phyloP scores from a whole-genome alignment of 2,797 vertebrate species.

The Molothrus ater region DNA sequence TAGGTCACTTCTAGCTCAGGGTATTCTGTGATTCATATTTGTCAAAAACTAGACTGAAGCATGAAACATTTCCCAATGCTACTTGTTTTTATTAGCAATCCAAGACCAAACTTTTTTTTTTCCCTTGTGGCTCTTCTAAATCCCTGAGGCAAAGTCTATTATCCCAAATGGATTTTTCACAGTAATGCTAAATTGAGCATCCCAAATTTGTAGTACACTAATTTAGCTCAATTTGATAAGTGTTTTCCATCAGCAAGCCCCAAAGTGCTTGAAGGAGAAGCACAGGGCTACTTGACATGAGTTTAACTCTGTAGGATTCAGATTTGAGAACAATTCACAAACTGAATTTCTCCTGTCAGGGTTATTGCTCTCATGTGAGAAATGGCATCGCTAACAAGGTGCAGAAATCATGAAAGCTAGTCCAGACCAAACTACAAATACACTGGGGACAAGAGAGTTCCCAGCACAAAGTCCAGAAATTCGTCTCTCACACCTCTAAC shows the following conservation, averaged over 20 bases:
- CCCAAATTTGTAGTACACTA: conserved; percentile 37
- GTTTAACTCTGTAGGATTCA: neutral
- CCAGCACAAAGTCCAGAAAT: neutral
- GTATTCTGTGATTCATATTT: neutral
- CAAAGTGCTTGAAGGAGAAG: conserved; percentile 5
- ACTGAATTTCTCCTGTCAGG: neutral
- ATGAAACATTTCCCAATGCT: neutral
- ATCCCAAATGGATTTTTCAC: conserved; percentile 67
- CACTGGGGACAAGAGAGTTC: rapidly evolving
- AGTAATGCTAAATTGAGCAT: conserved; percentile 57
- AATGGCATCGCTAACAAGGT: neutral
- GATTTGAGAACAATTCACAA: neutral
- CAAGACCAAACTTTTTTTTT: neutral
- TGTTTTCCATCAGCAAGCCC: conserved; percentile 16
- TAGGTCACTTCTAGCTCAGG: neutral
- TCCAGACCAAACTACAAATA: neutral
- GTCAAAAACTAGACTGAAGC: neutral
- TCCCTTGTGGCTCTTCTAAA: neutral
- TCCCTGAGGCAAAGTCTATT: conserved; percentile 44
- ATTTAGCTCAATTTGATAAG: conserved; percentile 59
- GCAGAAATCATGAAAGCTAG: neutral
- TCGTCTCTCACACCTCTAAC: neutral
- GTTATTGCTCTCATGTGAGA: neutral
- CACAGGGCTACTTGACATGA: neutral
- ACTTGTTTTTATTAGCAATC: conserved; percentile 43